phyloP scores from a whole-genome alignment of 2,113 vertebrate genomes.

The Ammodytes marinus region DNA sequence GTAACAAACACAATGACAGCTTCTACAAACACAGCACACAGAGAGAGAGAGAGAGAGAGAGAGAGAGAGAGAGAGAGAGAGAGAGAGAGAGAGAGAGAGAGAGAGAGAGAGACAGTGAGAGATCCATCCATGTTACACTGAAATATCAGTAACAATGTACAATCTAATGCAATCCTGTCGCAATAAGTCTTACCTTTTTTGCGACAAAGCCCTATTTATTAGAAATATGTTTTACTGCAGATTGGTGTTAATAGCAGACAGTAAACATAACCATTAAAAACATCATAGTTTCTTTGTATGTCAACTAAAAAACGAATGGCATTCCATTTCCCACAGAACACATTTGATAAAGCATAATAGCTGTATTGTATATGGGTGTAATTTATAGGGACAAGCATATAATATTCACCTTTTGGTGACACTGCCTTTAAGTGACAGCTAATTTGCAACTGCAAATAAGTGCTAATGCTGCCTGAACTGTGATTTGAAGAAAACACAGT shows the following conservation, averaged over 20 bases:
- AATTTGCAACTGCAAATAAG: neutral
- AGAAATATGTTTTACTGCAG: no score
- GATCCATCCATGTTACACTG: neutral
- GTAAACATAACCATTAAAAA: no score
- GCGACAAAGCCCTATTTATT: no score
- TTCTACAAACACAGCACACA: constrained; percentile 2
- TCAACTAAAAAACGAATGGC: neutral
- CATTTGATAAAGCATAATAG: neutral
- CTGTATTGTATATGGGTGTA: neutral
- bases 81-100: no score
- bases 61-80: no score
- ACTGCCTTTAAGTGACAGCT: neutral
- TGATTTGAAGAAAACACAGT: neutral
- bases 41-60: neutral
- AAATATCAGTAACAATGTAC: neutral
- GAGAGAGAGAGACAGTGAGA: no score
- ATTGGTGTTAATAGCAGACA: no score
- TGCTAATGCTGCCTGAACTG: neutral
- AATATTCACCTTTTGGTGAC: neutral
- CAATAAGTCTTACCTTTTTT: neutral
- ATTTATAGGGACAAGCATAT: neutral
- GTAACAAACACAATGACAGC: constrained; percentile 10
- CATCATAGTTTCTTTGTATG: neutral
- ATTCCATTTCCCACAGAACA: neutral
- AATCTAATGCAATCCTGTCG: neutral